Evolutionary conservation across 2,797 vertebrate genomes (phyloP).

Genomic region (Odontamblyopus lacepedii): DNA sequence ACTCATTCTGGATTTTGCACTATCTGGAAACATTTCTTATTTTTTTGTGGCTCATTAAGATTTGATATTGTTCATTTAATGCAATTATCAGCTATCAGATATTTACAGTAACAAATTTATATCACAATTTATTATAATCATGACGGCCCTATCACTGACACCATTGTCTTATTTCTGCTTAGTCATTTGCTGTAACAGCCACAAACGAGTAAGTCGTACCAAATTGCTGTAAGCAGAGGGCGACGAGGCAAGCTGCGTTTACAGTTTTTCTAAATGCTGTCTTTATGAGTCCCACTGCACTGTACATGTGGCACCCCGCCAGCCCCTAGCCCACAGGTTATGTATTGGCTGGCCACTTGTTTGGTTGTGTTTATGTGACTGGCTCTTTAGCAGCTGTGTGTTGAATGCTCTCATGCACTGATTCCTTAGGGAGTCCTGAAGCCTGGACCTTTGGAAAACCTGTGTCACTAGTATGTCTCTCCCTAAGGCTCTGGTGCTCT

Average conservation of each 20-base stretch:
- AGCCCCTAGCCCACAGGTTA: conserved; percentile 37
- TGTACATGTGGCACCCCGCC: conserved; percentile 38
- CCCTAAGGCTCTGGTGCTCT: not conserved
- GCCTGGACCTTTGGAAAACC: conserved; percentile 20
- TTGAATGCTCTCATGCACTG: conserved; percentile 58
- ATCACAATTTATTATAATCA: not conserved
- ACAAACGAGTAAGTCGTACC: conserved; percentile 56
- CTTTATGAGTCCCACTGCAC: conserved; percentile 58
- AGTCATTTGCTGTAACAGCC: conserved; percentile 70
- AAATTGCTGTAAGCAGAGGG: conserved; percentile 35
- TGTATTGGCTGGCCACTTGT: conserved; percentile 41
- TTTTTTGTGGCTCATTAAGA: no score
- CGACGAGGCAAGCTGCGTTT: conserved; percentile 27
- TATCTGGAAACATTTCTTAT: no score
- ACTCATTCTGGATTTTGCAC: no score
- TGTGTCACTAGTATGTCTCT: not conserved
- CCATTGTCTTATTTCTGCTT: conserved; percentile 60
- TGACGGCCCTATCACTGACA: conserved; percentile 22
- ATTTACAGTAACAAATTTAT: not conserved
- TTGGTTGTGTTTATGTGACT: conserved; percentile 42
- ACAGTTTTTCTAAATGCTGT: conserved; percentile 57
- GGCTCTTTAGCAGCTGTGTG: conserved; percentile 58
- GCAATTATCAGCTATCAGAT: no score
- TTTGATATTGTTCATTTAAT: no score
- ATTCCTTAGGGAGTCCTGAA: conserved; percentile 30